Conservation (phyloP, 2,113 vertebrate genomes). For the Barbus barbus region DNA sequence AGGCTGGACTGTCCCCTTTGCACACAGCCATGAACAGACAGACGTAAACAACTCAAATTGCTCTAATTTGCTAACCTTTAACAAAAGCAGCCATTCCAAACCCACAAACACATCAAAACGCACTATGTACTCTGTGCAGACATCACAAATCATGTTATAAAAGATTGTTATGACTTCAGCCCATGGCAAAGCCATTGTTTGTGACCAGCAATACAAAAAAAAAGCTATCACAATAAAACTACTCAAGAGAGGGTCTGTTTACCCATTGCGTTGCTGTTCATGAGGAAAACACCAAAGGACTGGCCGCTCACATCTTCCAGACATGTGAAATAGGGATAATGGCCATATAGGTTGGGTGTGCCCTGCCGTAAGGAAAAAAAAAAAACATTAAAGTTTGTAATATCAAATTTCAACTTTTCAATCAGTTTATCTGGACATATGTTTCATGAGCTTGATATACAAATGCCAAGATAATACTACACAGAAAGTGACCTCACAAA, state of each 20-base stretch:
- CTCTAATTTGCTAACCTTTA: not conserved
- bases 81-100: not conserved
- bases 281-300: constrained; percentile 91
- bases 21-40: constrained; percentile 29
- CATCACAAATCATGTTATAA: constrained; percentile 16
- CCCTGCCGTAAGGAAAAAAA: constrained; percentile 73
- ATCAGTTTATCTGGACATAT: not conserved
- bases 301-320: constrained; percentile 84
- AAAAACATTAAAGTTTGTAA: not conserved
- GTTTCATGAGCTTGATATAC: not conserved
- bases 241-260: constrained; percentile 54
- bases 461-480: not conserved
- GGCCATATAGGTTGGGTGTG: constrained; percentile 86
- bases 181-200: not conserved
- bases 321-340: constrained; percentile 91
- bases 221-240: not conserved
- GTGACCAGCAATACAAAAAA: not conserved
- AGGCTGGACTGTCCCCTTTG: constrained; percentile 88
- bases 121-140: too few relatives aligned
- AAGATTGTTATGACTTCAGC: constrained; percentile 21
- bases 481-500: not conserved
- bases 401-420: not conserved
- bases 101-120: too few relatives aligned
- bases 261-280: constrained; percentile 99
- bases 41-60: constrained; percentile 19